Percentiles rank a stretch among this genome's conserved stretches.
phyloP scores from a whole-genome alignment of 2,797 vertebrate genomes.

The Oreochromis grahami region DNA sequence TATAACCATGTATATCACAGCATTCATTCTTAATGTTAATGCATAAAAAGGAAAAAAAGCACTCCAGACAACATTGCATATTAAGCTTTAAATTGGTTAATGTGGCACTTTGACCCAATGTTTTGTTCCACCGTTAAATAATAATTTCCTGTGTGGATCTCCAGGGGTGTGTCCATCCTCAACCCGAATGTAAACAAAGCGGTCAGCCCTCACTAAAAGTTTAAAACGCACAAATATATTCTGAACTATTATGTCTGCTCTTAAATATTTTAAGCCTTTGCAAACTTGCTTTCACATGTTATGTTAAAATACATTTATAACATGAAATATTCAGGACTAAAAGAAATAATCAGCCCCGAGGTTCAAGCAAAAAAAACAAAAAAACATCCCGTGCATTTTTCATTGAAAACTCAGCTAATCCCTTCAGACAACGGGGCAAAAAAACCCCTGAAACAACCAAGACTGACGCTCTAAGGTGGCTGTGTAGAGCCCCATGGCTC shows the following conservation, averaged over 20 bases:
- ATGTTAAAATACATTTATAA: background rate
- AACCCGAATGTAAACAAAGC: background rate
- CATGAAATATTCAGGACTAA: background rate
- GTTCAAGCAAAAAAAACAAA: background rate
- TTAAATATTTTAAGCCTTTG: background rate
- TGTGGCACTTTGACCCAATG: background rate
- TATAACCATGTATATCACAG: background rate
- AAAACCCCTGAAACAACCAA: rapidly evolving
- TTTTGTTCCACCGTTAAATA: background rate
- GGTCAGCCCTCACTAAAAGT: background rate
- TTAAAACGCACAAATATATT: background rate
- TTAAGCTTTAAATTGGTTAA: background rate
- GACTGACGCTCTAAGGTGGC: background rate
- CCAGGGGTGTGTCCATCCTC: background rate
- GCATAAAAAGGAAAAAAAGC: background rate
- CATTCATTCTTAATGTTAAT: background rate
- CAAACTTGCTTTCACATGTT: background rate
- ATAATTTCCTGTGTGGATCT: background rate
- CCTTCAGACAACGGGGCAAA: background rate
- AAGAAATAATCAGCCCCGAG: background rate
- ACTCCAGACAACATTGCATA: background rate
- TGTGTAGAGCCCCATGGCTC: too few species aligned
- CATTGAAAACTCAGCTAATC: background rate
- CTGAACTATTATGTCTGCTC: background rate
- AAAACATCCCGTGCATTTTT: background rate